Base-by-base conservation (phyloP, 2,113 vertebrate species). In the Mellivora capensis region DNA sequence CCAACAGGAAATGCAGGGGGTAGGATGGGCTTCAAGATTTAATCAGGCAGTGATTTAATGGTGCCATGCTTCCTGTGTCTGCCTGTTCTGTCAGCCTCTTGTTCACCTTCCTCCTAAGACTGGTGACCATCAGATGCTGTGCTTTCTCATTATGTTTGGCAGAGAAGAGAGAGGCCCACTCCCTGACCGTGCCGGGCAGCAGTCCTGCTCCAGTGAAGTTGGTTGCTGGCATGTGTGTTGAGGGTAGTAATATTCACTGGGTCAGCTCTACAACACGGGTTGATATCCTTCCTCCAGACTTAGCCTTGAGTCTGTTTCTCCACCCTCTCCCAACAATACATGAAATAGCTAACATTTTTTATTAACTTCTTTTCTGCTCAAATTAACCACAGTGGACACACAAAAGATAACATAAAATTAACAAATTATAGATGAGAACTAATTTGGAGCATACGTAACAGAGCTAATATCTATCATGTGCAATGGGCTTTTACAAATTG, bases 401-500 rank as follows among this genome's bases (percentile, higher is more conserved):
- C 18, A 61, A 62, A 87, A 84, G 31, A 31, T 57, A 92, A 71
- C 11, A 42, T 87, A 80, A 54, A 96, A 39, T 69, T 95, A 93
- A 72, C 31, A 87, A 93, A 86, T 81, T 59, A 72, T 25, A 88
- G 39, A 54, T 20, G 61, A 72, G 37, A 89, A 77, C 34, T 79
- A 49, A 82, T 29, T 89, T n/a, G 29, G 13, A 84, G 76, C 52
- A 49, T 6, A 11, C 10, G 6, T 29, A 88, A 85, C 27, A 95
- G 34, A 87, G 42, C 21, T 57, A 91, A 37, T 62, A 74, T 44
- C 25, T 61, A 52, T 47, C 8, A 52, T 61, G 59, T 44, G 13
- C 61, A 86, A 47, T 67, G 69, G 25, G 49, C 52, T 76, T 91
- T 97, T 84, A 91, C 52, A 87, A 95, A 93, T 84, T 91, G 39